Evolutionary conservation across 2,113 vertebrate species (phyloP).

Genomic region (Oreocharis arfaki): DNA sequence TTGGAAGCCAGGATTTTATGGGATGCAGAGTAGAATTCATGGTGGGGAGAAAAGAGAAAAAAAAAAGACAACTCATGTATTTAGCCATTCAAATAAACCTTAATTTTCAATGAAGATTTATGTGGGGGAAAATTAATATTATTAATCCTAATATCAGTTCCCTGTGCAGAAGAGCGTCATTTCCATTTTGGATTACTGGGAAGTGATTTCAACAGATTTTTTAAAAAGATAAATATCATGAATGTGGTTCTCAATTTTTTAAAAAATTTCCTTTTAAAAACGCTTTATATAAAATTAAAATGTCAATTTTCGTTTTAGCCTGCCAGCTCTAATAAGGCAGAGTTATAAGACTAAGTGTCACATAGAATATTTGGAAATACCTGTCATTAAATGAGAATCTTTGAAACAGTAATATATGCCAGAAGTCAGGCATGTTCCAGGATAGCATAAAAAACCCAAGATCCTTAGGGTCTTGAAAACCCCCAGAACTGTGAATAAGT

Average conservation of each 20-base stretch:
- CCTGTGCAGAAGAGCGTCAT: neutral
- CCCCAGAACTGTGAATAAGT: neutral
- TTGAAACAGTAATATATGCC: neutral
- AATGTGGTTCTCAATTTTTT: neutral
- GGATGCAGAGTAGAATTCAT: neutral
- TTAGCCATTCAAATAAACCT: neutral
- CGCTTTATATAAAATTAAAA: neutral
- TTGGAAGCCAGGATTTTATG: neutral
- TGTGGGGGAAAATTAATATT: neutral
- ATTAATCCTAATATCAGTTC: neutral
- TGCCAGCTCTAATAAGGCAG: neutral
- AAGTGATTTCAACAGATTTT: neutral
- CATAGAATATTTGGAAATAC: neutral
- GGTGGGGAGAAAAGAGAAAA: accelerated
- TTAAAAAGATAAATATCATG: neutral
- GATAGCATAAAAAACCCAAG: neutral
- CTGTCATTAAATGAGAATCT: neutral
- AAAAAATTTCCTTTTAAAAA: neutral
- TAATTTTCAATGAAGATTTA: neutral
- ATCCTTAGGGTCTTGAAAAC: neutral
- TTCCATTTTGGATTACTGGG: neutral
- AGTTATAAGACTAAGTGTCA: neutral
- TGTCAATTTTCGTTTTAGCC: neutral
- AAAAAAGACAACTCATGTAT: neutral
- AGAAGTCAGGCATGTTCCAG: neutral